Conservation (phyloP, 2,888 invertebrate species). For the Druceiella hillmani region DNA sequence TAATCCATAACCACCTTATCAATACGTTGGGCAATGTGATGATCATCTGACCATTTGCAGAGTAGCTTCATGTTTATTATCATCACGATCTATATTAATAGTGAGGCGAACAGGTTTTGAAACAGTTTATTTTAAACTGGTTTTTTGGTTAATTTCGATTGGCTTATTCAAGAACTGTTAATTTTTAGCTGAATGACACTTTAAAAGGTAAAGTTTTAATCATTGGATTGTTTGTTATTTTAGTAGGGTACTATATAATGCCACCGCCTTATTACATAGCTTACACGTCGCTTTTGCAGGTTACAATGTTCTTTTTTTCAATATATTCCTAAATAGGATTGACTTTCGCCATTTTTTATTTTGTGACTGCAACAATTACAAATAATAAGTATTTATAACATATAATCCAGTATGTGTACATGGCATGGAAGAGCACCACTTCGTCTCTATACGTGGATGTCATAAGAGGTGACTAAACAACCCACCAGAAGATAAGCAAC, state of each 20-base stretch:
- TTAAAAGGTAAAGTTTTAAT: slow-evolving; percentile 11
- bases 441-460: too few relatives aligned
- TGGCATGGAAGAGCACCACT: too few relatives aligned
- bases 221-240: slow-evolving; percentile 8
- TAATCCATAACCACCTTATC: slow-evolving; percentile 13
- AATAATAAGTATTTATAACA: too few relatives aligned
- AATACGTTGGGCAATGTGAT: slow-evolving; percentile 13
- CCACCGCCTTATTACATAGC: slow-evolving; percentile 9
- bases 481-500: too few relatives aligned
- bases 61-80: slow-evolving; percentile 11
- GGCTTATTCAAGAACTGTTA: slow-evolving; percentile 9
- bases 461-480: too few relatives aligned
- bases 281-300: slow-evolving; percentile 8
- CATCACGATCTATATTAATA: too few relatives aligned
- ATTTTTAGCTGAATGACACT: slow-evolving; percentile 10
- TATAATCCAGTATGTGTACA: too few relatives aligned
- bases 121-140: slow-evolving; percentile 3
- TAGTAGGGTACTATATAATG: slow-evolving; percentile 9
- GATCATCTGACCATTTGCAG: slow-evolving; percentile 12
- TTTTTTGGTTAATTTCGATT: slow-evolving; percentile 8
- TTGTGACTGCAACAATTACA: too few relatives aligned
- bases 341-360: slow-evolving; percentile 4
- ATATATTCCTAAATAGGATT: slow-evolving; percentile 11
- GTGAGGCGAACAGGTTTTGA: slow-evolving; percentile 4
- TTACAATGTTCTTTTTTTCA: slow-evolving; percentile 10